A percentile compares a stretch with the other conserved stretches of the same genome.
phyloP scores from a whole-genome alignment of 2,113 vertebrate genomes.

The Petaurus breviceps region DNA sequence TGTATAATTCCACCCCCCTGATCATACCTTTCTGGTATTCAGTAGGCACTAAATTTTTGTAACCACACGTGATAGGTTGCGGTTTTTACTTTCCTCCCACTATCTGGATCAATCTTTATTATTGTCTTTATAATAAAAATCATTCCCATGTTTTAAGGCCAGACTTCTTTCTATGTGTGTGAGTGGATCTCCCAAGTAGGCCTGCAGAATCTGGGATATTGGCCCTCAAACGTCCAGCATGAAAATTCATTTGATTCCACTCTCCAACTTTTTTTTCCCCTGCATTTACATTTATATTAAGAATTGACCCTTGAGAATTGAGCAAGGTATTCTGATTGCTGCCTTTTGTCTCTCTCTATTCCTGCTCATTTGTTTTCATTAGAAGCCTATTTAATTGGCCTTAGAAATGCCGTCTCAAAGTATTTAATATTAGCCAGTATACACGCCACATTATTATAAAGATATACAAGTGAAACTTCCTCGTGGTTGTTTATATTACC shows the following conservation, averaged over 20 bases:
- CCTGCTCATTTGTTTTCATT: conserved; percentile 57
- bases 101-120: not conserved
- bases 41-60: not conserved
- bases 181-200: not conserved
- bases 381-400: conserved; percentile 36
- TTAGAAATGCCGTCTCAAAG: not conserved
- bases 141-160: not conserved
- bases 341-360: conserved; percentile 21
- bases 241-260: not conserved
- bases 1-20: not conserved
- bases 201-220: not conserved
- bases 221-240: not conserved
- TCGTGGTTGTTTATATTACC: not conserved
- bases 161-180: not conserved
- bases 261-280: not conserved
- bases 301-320: conserved; percentile 37
- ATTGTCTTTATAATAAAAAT: not conserved
- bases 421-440: conserved; percentile 50
- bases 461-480: conserved; percentile 41
- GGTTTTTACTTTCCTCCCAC: not conserved
- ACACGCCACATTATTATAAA: conserved; percentile 40
- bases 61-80: not conserved
- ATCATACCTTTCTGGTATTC: not conserved
- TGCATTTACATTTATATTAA: conserved; percentile 37
- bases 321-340: conserved; percentile 19